Evolutionary conservation across 1,140 invertebrate species (phyloP).

Genomic region (Pemphigus obesinymphae): DNA sequence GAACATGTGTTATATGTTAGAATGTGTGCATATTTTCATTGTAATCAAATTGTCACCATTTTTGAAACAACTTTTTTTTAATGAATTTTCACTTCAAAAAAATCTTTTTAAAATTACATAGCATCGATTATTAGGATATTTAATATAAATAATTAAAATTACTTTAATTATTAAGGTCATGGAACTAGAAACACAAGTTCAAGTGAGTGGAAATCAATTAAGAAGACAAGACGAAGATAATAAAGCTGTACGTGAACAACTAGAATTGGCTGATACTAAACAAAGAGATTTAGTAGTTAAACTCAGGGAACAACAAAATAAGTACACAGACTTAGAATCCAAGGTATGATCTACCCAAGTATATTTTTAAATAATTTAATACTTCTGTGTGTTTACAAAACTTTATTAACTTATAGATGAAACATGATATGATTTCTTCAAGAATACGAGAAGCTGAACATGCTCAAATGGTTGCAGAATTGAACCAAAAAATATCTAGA

Average conservation of each 20-base stretch:
- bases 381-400: not conserved
- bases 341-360: conserved; percentile 54
- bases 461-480: conserved; percentile 86
- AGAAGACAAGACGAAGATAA: conserved; percentile 90
- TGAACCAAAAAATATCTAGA: conserved; percentile 89
- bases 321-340: conserved; percentile 81
- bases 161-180: conserved; percentile 61
- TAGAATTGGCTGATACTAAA: conserved; percentile 66
- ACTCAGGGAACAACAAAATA: conserved; percentile 79
- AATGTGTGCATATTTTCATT: too few relatives aligned
- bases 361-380: not conserved
- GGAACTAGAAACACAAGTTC: conserved; percentile 97
- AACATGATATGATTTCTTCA: conserved; percentile 91
- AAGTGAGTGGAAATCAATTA: conserved; percentile 90
- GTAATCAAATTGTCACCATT: too few relatives aligned
- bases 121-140: too few relatives aligned
- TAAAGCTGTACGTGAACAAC: conserved; percentile 69
- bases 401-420: conserved; percentile 60
- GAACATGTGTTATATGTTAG: too few relatives aligned
- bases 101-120: too few relatives aligned
- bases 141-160: not conserved
- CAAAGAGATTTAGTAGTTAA: conserved; percentile 72
- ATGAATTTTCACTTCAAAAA: too few relatives aligned
- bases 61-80: too few relatives aligned
- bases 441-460: conserved; percentile 91